Percentiles rank a stretch among this genome's conserved stretches.
Conservation (phyloP, 2,888 invertebrate genomes). For the Drosophila niveifrons region DNA sequence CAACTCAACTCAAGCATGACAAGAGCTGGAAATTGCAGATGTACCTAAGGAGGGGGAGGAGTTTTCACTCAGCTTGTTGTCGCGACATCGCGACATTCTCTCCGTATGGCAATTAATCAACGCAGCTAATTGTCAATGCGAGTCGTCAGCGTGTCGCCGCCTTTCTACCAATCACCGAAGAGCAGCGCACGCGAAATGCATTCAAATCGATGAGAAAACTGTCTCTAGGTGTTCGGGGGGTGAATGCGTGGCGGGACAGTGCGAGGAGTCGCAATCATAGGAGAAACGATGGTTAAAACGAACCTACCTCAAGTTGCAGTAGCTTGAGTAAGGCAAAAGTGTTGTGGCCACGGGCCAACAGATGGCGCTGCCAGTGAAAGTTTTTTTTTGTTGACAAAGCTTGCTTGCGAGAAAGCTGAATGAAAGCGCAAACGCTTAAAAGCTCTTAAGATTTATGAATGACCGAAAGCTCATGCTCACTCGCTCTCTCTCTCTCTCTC, state of each 20-base stretch:
- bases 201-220: constrained; percentile 49
- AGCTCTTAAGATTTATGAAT: constrained; percentile 64
- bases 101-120: constrained; percentile 67
- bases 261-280: background rate
- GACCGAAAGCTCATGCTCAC: constrained; percentile 23
- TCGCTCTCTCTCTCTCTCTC: background rate
- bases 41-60: background rate
- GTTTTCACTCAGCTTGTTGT: constrained; percentile 31
- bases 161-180: constrained; percentile 40
- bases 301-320: constrained; percentile 66
- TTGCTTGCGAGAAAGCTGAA: constrained; percentile 45
- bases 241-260: background rate
- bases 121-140: constrained; percentile 68
- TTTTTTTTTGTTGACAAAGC: constrained; percentile 34
- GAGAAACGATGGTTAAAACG: constrained; percentile 19
- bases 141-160: constrained; percentile 33
- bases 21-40: constrained; percentile 4
- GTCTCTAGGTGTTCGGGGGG: background rate
- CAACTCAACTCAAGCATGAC: background rate
- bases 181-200: constrained; percentile 60
- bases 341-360: constrained; percentile 23
- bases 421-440: constrained; percentile 24
- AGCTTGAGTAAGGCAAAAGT: constrained; percentile 49
- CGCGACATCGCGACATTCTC: constrained; percentile 58
- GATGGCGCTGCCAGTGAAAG: constrained; percentile 65